Base-by-base conservation (phyloP, 2,113 vertebrate species). In the Nycticorax nycticorax region DNA sequence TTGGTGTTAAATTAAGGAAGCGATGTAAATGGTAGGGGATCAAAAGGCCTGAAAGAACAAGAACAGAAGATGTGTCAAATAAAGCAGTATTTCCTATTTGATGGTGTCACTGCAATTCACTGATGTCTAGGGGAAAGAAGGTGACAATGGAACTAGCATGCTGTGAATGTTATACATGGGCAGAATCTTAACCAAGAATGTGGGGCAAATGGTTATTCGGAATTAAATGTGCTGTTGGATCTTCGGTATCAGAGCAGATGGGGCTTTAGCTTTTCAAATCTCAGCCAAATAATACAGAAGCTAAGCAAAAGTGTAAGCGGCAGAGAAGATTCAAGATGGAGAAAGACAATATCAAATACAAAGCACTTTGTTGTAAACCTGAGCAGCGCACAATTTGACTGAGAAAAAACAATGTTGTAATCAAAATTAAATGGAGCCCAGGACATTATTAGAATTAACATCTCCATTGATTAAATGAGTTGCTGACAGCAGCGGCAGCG, bases 341-440 rank as follows among this genome's bases (percentile, higher is more conserved):
- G 66, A 81, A 39, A 88, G 30, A 47, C 35, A 59, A 28, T 33
- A 47, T 66, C 48, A 85, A 47, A 66, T 32, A 56, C 41, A 69
- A 57, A 48, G 12, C 15, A 24, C 16, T 71, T 91, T 64, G 88
- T 67, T 93, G 94, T 90, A 92, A 89, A 93, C 41, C 32, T 87
- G 45, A 84, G 77, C 63, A 22, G 37, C 28, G 50, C 45, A 74
- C 43, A 47, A 19, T 82, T 82, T 89, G 84, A 64, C 78, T 57
- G 73, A 90, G 85, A 57, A 66, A 92, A 94, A 97, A 43, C 69
- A 73, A 30, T 92, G 95, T 96, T 80, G 93, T 94, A 92, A 95
- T 92, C 56, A 92, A 95, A 93, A 94, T 88, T 62, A 82, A 92
- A 50, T 55, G 91, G 86, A 91, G 81, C 32, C 15, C 32, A 76